These are phyloP conservation scores for Phasia obesa DNA, from an alignment of 2,888 invertebrate genomes.

Conservation along the genomic window DNA sequence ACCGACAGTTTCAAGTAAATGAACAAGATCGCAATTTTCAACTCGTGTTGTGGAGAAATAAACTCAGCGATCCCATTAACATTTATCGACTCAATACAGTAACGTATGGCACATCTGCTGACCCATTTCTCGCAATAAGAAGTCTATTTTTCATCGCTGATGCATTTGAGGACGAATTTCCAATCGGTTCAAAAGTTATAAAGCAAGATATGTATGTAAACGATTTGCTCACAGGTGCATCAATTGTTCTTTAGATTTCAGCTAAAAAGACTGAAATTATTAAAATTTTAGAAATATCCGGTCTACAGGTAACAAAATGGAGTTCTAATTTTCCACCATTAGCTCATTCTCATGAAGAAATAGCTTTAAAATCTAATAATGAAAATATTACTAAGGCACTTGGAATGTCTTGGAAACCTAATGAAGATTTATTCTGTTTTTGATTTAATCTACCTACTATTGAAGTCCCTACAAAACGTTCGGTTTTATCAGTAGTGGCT, in stretches of 20 bases:
- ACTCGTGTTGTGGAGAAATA: no score
- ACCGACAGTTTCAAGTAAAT: no score
- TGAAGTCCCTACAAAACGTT: conserved; percentile 21
- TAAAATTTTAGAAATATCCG: conserved; percentile 28
- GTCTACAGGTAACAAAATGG: conserved; percentile 44
- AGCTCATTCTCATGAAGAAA: background rate
- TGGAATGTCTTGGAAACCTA: conserved; percentile 42
- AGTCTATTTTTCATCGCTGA: no score
- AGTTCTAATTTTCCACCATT: conserved; percentile 21
- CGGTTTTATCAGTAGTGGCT: background rate
- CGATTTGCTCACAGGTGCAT: conserved; percentile 4
- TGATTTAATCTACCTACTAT: conserved; percentile 27
- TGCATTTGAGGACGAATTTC: no score
- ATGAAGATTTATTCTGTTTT: conserved; percentile 42
- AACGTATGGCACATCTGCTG: no score
- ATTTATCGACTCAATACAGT: no score
- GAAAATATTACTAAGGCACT: conserved; percentile 42
- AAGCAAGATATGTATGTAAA: no score
- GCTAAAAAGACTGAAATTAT: conserved; percentile 40
- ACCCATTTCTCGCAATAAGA: no score
- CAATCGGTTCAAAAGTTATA: no score
- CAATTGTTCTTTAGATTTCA: background rate
- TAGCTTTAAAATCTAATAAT: conserved; percentile 1
- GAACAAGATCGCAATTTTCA: no score
- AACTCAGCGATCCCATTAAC: no score